Evolutionary conservation across 1,140 invertebrate species (phyloP), one percentile per base, ranked within the genome.

Genomic region (Drosophila persimilis): DNA sequence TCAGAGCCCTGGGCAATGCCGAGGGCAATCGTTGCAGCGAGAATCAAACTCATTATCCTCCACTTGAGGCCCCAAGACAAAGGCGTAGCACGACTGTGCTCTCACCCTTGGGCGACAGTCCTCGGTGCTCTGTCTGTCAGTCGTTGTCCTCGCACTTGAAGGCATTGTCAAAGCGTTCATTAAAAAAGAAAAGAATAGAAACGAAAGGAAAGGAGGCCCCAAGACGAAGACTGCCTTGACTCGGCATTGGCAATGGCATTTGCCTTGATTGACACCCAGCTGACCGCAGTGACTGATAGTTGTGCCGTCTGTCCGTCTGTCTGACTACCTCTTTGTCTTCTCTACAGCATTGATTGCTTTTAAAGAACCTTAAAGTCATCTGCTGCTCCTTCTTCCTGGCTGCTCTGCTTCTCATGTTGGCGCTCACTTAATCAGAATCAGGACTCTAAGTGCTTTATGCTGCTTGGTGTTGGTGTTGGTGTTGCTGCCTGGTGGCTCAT

Each of bases 121-220:
- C 9, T 26, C 24, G 17, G 46, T 29, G 39, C 15, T 65, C 51
- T 22, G 46, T 44, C 41, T 54, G 61, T 66, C 72, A 69, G 63
- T 73, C 73, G 66, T 72, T 75, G 60, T 65, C 59, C 63, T 59
- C 75, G 77, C 80, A 81, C 80, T 85, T 73, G 80, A 85, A 79
- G 77, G 70, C 81, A 81, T 88, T 85, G 81, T 80, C 77, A 77
- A 66, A 86, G 81, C 81, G 55, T 79, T 85, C 76, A 80, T 85
- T 85, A 84, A 84, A 85, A 39, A 39, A 39, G 11, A 71, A 66
- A 52, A 47, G 26, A 55, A 51, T 20, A 73, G 47, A 29, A 59
- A 62, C 58, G 47, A 56, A 35, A 15, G 44, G 44, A 63, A 71
- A 65, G 26, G 60, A 43, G 50, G 20, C 26, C 41, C 31, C 44